A percentile compares a stretch with the other conserved stretches of the same genome.
Evolutionary conservation across 2,888 invertebrate species (phyloP).

Genomic region (Sturmia bella): DNA sequence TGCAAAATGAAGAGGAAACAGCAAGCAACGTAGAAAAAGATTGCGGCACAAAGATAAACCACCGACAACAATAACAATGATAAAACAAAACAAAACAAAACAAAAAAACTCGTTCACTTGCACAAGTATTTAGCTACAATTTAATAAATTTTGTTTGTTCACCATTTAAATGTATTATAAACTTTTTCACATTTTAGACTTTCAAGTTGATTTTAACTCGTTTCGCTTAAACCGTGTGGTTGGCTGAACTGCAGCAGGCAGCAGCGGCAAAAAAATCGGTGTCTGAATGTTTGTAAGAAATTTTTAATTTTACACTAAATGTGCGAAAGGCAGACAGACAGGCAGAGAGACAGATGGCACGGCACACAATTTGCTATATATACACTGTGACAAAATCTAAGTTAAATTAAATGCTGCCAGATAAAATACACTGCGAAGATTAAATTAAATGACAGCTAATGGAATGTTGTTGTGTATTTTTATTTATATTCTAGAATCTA

Average conservation of each 20-base stretch:
- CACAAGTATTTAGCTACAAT: slow-evolving; percentile 44
- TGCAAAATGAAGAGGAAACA: neutral
- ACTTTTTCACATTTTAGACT: slow-evolving; percentile 31
- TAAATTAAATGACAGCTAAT: neutral
- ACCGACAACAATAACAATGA: neutral
- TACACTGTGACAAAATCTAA: slow-evolving; percentile 21
- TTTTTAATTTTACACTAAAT: slow-evolving; percentile 26
- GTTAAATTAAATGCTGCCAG: neutral
- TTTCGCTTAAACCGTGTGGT: slow-evolving; percentile 46
- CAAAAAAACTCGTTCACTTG: slow-evolving; percentile 45
- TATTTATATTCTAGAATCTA: neutral
- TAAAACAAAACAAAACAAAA: too few relatives aligned
- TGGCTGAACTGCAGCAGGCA: slow-evolving; percentile 23
- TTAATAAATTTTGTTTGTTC: slow-evolving; percentile 35
- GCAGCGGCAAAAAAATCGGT: neutral
- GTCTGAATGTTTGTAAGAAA: slow-evolving; percentile 32
- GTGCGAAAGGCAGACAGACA: neutral
- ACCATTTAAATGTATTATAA: slow-evolving; percentile 40
- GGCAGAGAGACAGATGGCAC: neutral
- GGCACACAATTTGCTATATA: neutral
- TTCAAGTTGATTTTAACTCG: slow-evolving; percentile 44
- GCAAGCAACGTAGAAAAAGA: neutral
- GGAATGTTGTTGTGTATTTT: neutral
- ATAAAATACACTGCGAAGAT: slow-evolving; percentile 39
- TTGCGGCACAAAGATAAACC: slow-evolving; percentile 23